Conservation (phyloP, 2,113 vertebrate species). For the Sciurus niger region DNA sequence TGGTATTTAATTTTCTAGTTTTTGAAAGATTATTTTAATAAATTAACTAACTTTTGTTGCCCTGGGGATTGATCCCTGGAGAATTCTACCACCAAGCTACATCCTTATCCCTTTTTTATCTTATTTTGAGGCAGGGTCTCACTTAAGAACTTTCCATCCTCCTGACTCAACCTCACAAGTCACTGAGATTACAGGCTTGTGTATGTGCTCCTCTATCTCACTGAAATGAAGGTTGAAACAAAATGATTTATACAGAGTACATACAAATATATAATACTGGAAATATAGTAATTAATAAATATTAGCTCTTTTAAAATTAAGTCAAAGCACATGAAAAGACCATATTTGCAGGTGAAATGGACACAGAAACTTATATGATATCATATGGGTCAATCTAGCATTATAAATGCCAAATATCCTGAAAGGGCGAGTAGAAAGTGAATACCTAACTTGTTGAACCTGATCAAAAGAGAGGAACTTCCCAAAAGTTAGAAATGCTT, state of each 20-base stretch:
- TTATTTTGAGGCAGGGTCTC: too few relatives aligned
- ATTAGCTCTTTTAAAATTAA: background rate
- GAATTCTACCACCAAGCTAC: too few relatives aligned
- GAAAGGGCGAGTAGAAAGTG: background rate
- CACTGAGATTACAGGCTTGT: too few relatives aligned
- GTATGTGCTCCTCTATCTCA: too few relatives aligned
- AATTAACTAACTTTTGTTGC: too few relatives aligned
- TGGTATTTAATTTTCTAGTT: constrained; percentile 11
- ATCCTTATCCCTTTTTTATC: too few relatives aligned
- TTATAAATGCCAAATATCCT: background rate
- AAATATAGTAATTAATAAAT: constrained; percentile 7
- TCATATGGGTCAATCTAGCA: background rate
- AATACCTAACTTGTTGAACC: background rate
- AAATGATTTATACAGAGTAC: background rate
- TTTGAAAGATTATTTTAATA: background rate
- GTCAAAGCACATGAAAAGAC: background rate
- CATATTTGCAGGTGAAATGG: background rate
- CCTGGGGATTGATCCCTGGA: too few relatives aligned
- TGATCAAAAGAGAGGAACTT: background rate
- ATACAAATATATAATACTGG: background rate
- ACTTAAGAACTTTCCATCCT: too few relatives aligned
- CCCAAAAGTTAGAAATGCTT: background rate
- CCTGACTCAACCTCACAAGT: too few relatives aligned
- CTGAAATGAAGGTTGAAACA: background rate
- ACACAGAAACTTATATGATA: background rate